phyloP scores from a whole-genome alignment of 1,140 invertebrate species.

The Bombus waltoni region DNA sequence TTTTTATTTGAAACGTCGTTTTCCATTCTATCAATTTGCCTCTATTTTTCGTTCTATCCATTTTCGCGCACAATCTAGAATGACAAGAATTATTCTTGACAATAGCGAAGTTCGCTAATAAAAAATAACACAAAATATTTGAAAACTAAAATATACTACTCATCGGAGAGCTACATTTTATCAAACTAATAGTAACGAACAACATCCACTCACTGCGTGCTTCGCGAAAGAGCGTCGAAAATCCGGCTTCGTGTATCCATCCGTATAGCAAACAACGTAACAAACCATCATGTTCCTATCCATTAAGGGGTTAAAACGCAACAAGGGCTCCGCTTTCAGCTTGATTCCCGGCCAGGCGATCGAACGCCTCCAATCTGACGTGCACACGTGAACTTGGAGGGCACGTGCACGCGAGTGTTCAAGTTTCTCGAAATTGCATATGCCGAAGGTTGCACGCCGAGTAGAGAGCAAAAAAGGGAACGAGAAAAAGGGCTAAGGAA shows the following conservation, averaged over 20 bases:
- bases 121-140: background rate
- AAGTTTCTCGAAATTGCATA: conserved; percentile 19
- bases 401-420: conserved; percentile 19
- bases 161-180: background rate
- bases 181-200: background rate
- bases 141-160: background rate
- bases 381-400: conserved; percentile 1
- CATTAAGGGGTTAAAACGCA: conserved; percentile 21
- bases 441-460: background rate
- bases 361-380: conserved; percentile 8
- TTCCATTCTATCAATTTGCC: background rate
- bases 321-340: background rate
- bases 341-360: background rate
- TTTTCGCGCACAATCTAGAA: background rate
- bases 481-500: background rate
- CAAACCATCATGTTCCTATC: background rate
- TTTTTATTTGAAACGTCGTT: background rate
- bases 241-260: background rate
- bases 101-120: background rate
- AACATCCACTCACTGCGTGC: background rate
- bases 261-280: conserved; percentile 14
- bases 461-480: background rate
- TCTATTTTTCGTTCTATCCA: too few relatives aligned
- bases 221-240: background rate
- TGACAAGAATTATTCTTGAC: background rate